These are phyloP conservation scores for Galeopsomyia nigrocyanea DNA, from an alignment of 2,888 invertebrate species.

Conservation along the genomic window DNA sequence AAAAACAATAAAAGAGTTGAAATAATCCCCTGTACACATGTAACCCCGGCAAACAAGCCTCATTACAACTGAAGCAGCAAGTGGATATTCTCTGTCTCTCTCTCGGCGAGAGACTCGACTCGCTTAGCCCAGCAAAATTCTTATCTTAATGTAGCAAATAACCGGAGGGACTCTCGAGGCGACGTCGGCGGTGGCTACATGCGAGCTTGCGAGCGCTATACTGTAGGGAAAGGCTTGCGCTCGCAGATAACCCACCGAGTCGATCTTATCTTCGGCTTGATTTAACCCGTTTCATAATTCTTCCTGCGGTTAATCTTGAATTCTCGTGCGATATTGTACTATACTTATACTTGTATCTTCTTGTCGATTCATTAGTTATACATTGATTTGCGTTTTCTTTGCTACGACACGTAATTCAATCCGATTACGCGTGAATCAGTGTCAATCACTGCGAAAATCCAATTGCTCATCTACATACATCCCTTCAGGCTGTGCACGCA, in stretches of 20 bases:
- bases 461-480: conserved; percentile 4
- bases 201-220: conserved; percentile 15
- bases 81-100: background rate
- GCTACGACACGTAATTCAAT: too few relatives aligned
- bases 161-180: conserved; percentile 55
- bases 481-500: background rate
- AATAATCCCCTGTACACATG: too few relatives aligned
- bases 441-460: background rate
- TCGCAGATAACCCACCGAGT: conserved; percentile 61
- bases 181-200: conserved; percentile 49
- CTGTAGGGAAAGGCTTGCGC: conserved; percentile 31
- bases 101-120: background rate
- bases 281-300: conserved; percentile 69
- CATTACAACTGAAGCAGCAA: too few relatives aligned
- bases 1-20: too few relatives aligned
- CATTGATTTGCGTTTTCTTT: too few relatives aligned
- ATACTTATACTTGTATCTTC: conserved; percentile 49
- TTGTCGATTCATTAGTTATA: too few relatives aligned
- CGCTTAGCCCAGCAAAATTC: conserved; percentile 34
- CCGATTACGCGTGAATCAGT: conserved; percentile 15
- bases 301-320: conserved; percentile 65
- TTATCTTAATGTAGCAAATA: conserved; percentile 61
- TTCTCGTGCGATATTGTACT: conserved; percentile 58
- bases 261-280: conserved; percentile 67
- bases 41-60: too few relatives aligned